phyloP scores from a whole-genome alignment of 2,797 vertebrate genomes.

The Danio jaintianensis region DNA sequence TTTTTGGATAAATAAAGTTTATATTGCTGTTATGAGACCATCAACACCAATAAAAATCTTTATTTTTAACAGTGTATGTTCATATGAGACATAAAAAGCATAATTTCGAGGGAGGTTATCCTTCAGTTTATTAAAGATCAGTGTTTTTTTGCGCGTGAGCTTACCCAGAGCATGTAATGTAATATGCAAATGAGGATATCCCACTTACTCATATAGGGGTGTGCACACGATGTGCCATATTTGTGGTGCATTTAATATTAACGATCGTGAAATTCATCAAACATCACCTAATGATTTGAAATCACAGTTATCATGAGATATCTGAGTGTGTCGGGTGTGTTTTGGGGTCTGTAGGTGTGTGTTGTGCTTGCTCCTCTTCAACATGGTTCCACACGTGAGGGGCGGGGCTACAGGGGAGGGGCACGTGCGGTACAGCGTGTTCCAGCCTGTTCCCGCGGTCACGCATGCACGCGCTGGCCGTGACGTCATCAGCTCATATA shows the following conservation, averaged over 20 bases:
- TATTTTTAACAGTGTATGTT: too few relatives aligned
- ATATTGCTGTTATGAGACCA: too few relatives aligned
- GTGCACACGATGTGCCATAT: not conserved
- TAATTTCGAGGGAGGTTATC: not conserved
- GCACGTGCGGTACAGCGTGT: slow-evolving; percentile 55
- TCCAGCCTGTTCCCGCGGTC: slow-evolving; percentile 1
- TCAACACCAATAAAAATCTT: too few relatives aligned
- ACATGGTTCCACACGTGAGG: slow-evolving; percentile 54
- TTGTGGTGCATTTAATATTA: not conserved
- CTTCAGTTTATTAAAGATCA: not conserved
- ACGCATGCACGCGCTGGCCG: too few relatives aligned
- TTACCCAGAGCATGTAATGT: not conserved
- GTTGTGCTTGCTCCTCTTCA: not conserved
- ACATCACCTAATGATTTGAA: not conserved
- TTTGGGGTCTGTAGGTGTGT: not conserved
- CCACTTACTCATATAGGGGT: not conserved
- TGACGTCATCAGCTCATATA: not conserved
- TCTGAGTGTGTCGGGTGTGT: too few relatives aligned
- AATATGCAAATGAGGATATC: slow-evolving; percentile 47
- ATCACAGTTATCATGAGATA: too few relatives aligned
- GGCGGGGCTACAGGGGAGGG: not conserved
- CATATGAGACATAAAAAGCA: not conserved
- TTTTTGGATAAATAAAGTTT: too few relatives aligned
- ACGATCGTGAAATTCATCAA: not conserved
- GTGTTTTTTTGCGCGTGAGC: not conserved